Evolutionary conservation across 2,113 vertebrate genomes (phyloP).

Genomic region (Poecile atricapillus): DNA sequence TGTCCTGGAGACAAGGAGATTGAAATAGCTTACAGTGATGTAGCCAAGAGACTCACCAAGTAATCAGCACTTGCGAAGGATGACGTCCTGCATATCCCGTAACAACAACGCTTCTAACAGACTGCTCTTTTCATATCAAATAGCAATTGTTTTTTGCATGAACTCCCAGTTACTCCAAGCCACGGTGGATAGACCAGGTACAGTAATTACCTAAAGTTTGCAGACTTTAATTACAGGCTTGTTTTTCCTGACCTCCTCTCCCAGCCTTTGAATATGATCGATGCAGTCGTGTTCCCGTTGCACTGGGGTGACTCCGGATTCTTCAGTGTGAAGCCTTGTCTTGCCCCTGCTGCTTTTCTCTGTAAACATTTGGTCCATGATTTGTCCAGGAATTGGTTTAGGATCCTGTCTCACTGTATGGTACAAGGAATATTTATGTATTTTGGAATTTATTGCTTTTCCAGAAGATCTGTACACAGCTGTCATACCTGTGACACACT

Average conservation of each 20-base stretch:
- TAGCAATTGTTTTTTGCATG: constrained; percentile 74
- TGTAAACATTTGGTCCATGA: background rate
- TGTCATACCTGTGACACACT: background rate
- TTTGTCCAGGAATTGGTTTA: constrained; percentile 8
- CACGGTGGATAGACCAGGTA: constrained; percentile 69
- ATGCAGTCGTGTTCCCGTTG: background rate
- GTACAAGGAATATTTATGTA: constrained; percentile 67
- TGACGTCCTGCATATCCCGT: constrained; percentile 31
- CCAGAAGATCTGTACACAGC: constrained; percentile 2
- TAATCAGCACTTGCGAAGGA: constrained; percentile 65
- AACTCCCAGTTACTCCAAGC: constrained; percentile 67
- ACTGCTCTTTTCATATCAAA: constrained; percentile 66
- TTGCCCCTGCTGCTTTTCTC: background rate
- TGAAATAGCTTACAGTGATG: constrained; percentile 94
- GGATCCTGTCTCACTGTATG: constrained; percentile 31
- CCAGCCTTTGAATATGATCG: background rate
- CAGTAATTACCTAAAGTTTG: constrained; percentile 64
- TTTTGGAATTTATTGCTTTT: constrained; percentile 47
- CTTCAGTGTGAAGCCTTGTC: background rate
- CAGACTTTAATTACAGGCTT: constrained; percentile 28
- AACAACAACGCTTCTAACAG: constrained; percentile 77
- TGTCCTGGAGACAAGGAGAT: constrained; percentile 97
- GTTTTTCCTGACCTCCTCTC: background rate
- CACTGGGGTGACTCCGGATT: background rate
- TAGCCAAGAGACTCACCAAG: constrained; percentile 96